Evolutionary conservation across 2,113 vertebrate species (phyloP).

Genomic region (Leptocoma aspasia): DNA sequence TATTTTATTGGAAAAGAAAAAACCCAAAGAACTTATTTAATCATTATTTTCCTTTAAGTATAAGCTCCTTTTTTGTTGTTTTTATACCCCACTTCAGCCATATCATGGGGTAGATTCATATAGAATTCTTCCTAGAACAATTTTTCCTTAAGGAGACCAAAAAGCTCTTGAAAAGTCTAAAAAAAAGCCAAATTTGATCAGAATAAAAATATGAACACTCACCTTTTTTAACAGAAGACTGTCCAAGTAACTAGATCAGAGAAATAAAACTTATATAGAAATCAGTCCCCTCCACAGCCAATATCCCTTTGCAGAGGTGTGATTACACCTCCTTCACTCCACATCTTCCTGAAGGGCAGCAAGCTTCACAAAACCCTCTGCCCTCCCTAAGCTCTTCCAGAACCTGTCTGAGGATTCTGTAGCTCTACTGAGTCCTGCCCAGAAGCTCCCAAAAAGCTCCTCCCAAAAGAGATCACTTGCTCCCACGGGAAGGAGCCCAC

Average conservation of each 20-base stretch:
- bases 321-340: background rate
- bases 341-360: background rate
- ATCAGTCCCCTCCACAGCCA: background rate
- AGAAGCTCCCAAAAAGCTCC: background rate
- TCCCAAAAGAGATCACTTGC: background rate
- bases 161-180: background rate
- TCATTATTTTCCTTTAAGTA: background rate
- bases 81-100: background rate
- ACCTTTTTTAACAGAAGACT: background rate
- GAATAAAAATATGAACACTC: background rate
- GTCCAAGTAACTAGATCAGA: background rate
- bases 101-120: background rate
- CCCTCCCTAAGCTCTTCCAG: background rate
- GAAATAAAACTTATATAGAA: background rate
- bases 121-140: background rate
- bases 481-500: background rate
- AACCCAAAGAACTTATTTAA: background rate
- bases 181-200: background rate
- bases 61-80: background rate
- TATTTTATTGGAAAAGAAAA: background rate
- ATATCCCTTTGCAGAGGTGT: fast-evolving
- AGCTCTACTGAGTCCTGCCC: background rate
- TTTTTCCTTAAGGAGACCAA: background rate
- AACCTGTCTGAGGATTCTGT: background rate
- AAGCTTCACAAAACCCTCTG: background rate